Base-by-base conservation (phyloP, 1,140 invertebrate species). In the Sminthurides bifidus region DNA sequence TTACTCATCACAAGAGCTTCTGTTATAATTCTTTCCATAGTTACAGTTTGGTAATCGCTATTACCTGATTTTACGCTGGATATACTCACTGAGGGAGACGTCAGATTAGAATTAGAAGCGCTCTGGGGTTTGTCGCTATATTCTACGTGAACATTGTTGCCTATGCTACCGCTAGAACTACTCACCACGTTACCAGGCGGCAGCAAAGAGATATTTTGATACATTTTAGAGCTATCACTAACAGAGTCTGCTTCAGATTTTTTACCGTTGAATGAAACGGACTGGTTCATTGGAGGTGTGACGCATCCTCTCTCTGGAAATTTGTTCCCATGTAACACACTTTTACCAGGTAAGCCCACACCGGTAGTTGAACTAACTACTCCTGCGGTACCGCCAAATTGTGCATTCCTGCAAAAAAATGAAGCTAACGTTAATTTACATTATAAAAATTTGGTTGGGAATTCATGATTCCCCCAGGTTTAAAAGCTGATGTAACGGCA, bases 1-100 rank as follows among this genome's bases (percentile, higher is more conserved):
- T 64, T 64, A 43, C 57, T 59, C 30, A 50, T 37, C 30, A 59
- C 59, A n/a, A 61, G 40, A 35, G 59, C 63, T 54, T 65, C 63
- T 4, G 59, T 57, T 24, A 65, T 65, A 38, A 65, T 65, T 37
- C 58, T 23, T 29, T 61, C 43, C 63, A 65, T 65, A 24, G 63
- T 61, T 27, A 59, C 61, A 21, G 48, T 60, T 58, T 64, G 54
- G 43, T 59, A 61, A 44, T 60, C 61, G 14, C 48, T 35, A 55
- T 63, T 56, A 15, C 41, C 60, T 24, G 50, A 52, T n/a, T 49
- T 31, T 31, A 51, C 24, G 33, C 56, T 41, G 10, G 53, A 41
- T 21, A 2, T 12, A 19, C 37, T 6, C 10, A 19, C 6, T 14
- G 19, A 14, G 44, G 41, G 17, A 29, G 35, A 24, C 5, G 3